Evolutionary conservation across 2,888 invertebrate genomes (phyloP).

Genomic region (Megastigmus dorsalis): DNA sequence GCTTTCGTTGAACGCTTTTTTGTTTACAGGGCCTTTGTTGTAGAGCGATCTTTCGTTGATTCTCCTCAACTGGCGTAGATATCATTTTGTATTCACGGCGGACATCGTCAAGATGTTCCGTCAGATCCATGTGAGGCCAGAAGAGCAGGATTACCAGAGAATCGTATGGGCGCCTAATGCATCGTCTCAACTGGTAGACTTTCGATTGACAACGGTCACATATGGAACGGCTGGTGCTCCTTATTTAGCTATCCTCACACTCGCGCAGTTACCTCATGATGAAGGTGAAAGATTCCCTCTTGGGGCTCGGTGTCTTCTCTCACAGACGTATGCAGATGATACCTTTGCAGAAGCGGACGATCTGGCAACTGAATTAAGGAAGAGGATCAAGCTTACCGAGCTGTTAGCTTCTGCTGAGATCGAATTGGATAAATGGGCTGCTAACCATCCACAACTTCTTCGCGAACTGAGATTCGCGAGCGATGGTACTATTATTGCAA

Average conservation of each 20-base stretch:
- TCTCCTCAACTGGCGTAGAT: background rate
- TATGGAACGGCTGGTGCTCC: background rate
- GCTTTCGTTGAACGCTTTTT: no score
- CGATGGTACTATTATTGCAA: conserved; percentile 32
- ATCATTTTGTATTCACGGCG: background rate
- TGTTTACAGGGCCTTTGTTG: background rate
- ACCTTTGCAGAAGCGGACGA: background rate
- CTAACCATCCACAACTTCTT: conserved; percentile 8
- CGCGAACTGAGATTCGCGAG: conserved; percentile 6
- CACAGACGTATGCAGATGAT: conserved; percentile 8
- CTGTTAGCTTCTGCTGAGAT: conserved; percentile 25
- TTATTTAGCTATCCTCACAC: background rate
- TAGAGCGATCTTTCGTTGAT: background rate
- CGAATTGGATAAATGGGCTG: conserved; percentile 39
- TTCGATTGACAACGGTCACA: background rate
- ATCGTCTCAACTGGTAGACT: background rate
- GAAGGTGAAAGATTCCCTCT: background rate
- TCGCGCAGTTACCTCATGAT: background rate
- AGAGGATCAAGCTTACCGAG: background rate
- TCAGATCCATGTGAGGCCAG: background rate
- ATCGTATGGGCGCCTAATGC: background rate
- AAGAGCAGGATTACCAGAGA: background rate
- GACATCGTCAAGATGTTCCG: conserved; percentile 3
- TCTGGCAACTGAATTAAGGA: background rate
- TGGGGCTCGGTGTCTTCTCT: background rate